Base-by-base conservation (phyloP, 2,888 invertebrate genomes). In the Schizotus pectinicornis region DNA sequence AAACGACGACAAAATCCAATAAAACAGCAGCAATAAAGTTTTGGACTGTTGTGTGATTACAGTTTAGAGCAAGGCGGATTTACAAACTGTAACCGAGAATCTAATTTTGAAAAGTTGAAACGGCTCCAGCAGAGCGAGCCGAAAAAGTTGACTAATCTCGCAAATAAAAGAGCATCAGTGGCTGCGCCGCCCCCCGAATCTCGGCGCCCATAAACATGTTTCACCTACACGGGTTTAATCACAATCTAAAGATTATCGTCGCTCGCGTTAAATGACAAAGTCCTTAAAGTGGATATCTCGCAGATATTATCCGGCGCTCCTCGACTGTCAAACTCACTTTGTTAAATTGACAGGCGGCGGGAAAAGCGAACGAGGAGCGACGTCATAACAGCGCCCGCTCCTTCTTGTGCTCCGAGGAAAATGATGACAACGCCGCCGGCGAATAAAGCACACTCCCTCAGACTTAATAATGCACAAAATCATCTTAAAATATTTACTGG, bases 241-340 rank as follows among this genome's bases (percentile, higher is more conserved):
- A 42, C 52, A 53, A 56, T 56, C 49, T 47, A 42, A 38, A 56
- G 59, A 62, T 62, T 59, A 62, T 62, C 53, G 45, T 51, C 45
- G 39, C 36, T 30, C 46, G 35, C 42, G 48, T 59, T 59, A 62
- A 57, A 59, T 54, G 62, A 57, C 59, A 54, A 54, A 57, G 48
- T 54, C 59, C 59, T 62, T 56, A 62, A 59, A 57, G 54, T 59
- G 59, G 59, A 62, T 59, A 59, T 62, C 59, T 54, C 50, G 39
- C 37, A 47, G 62, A 58, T 62, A 62, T 59, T 62, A 62, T 62
- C 53, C 56, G 49, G 37, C 51, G 59, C 51, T 57, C 41, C 56
- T 59, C 39, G 43, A 54, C 56, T 62, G 59, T 56, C 62, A 62
- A 59, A 59, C 53, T 62, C 62, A 60, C 56, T 62, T 62, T 60